Evolutionary conservation across 2,797 vertebrate genomes (phyloP).

Genomic region (Oreochromis mossambicus): DNA sequence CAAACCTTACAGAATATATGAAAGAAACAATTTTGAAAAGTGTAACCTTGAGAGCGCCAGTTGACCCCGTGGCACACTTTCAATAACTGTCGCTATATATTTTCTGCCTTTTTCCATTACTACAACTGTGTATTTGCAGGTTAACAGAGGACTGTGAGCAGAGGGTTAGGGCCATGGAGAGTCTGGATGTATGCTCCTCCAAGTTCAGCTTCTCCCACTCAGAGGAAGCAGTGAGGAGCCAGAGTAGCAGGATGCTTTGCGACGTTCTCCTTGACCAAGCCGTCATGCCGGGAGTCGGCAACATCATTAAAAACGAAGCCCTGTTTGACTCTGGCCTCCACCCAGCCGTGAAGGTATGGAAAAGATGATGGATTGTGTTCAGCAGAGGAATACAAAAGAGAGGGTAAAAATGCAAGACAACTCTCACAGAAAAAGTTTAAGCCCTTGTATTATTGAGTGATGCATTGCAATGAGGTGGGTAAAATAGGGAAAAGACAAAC

Average conservation of each 20-base stretch:
- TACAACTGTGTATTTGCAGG: slow-evolving; percentile 63
- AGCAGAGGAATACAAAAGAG: slow-evolving; percentile 42
- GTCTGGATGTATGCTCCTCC: slow-evolving; percentile 87
- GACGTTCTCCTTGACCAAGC: slow-evolving; percentile 91
- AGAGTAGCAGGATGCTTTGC: slow-evolving; percentile 83
- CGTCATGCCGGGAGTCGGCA: slow-evolving; percentile 92
- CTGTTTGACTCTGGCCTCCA: slow-evolving; percentile 90
- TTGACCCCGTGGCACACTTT: slow-evolving; percentile 24
- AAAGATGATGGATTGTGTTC: slow-evolving; percentile 63
- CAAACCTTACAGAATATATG: not conserved
- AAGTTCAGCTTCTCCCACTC: slow-evolving; percentile 83
- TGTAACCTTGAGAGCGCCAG: slow-evolving; percentile 2
- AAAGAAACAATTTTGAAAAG: slow-evolving; percentile 16
- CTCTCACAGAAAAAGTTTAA: slow-evolving; percentile 8
- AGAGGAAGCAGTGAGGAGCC: slow-evolving; percentile 78
- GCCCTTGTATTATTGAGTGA: slow-evolving; percentile 34
- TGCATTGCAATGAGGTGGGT: slow-evolving; percentile 35
- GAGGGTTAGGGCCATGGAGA: slow-evolving; percentile 80
- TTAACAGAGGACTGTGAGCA: slow-evolving; percentile 78
- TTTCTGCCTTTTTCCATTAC: not conserved
- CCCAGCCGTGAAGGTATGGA: slow-evolving; percentile 83
- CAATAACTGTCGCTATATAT: slow-evolving; percentile 1
- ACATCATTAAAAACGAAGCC: slow-evolving; percentile 97
- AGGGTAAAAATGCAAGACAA: slow-evolving; percentile 24
- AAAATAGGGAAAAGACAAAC: slow-evolving; percentile 19